Evolutionary conservation across 23 tunicate genomes (phyloP).

Genomic region (Trididemnum nubilum): DNA sequence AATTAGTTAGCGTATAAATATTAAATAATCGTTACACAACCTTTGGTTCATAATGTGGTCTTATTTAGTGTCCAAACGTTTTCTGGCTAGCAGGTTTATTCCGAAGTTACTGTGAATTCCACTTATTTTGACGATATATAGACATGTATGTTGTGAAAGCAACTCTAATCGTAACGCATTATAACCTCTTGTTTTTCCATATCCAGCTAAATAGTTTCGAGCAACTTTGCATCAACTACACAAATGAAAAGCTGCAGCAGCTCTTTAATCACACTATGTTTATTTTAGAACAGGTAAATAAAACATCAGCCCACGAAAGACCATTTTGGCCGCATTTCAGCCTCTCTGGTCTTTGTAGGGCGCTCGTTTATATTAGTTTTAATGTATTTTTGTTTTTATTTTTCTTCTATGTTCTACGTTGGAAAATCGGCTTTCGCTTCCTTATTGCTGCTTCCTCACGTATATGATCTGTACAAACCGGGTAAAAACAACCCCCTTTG

Average conservation of each 20-base stretch:
- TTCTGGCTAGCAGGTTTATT: no score
- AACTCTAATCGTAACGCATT: no score
- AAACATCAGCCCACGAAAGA: constrained; percentile 19
- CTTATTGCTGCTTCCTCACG: neutral
- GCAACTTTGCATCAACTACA: constrained; percentile 98
- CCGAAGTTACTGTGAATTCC: no score
- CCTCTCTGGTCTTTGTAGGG: neutral
- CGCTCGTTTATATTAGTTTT: neutral
- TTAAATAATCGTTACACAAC: no score
- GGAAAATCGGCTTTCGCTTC: neutral
- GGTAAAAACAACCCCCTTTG: no score
- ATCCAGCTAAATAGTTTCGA: constrained; percentile 95
- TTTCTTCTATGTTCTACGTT: constrained; percentile 25
- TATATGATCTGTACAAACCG: no score
- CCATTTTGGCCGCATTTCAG: neutral
- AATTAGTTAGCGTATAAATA: no score
- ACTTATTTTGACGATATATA: no score
- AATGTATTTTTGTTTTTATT: neutral
- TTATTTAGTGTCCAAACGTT: no score
- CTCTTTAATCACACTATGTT: constrained; percentile 99
- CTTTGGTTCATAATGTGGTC: no score
- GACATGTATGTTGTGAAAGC: no score
- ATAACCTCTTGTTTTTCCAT: neutral
- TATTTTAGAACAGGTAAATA: constrained; percentile 96
- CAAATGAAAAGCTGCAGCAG: constrained; percentile 99